Conservation (phyloP, 1,140 invertebrate genomes). For the Leptinotarsa defecta region DNA sequence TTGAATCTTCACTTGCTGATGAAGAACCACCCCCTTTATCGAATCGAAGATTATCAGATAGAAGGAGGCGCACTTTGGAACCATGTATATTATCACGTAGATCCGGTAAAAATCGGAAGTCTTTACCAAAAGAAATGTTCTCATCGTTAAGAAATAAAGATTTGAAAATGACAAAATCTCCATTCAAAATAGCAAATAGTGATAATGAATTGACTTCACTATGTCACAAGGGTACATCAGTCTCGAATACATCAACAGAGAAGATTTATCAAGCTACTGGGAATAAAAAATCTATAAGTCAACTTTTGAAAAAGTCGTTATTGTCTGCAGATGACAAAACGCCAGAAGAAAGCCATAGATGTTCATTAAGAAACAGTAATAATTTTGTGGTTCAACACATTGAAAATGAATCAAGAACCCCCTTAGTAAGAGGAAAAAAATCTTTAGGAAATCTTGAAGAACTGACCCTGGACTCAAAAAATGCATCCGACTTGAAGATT, state of each 20-base stretch:
- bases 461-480: background rate
- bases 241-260: no score
- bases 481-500: background rate
- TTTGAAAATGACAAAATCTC: no score
- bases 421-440: background rate
- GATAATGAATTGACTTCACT: no score
- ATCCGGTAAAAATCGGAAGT: no score
- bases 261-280: no score
- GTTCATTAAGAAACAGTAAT: conserved; percentile 9
- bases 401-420: background rate
- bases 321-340: background rate
- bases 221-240: no score
- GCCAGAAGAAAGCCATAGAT: background rate
- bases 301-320: background rate
- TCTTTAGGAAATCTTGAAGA: background rate
- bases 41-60: background rate
- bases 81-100: no score
- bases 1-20: background rate
- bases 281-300: no score
- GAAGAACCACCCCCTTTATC: background rate
- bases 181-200: no score
- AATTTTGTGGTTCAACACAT: background rate
- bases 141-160: no score
- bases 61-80: background rate
- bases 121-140: no score